Base-by-base conservation (phyloP, 2,888 invertebrate genomes). In the Diarsia brunnea region DNA sequence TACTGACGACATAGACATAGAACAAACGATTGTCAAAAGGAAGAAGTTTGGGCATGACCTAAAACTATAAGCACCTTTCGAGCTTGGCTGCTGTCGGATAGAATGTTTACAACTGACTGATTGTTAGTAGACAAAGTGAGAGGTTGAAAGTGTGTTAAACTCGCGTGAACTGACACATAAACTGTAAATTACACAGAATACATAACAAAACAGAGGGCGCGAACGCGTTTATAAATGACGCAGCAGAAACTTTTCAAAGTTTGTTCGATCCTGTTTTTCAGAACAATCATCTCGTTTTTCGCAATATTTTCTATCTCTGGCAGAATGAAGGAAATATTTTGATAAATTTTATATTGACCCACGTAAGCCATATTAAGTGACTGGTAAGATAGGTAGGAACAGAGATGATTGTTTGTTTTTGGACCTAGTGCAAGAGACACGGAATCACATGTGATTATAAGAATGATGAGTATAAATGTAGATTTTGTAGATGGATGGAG, bases 141-240 rank as follows among this genome's bases (percentile, higher is more conserved):
- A 70, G 67, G 65, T 67, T 82, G 65, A 78, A 69, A 78, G 51
- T 72, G 21, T 78, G 66, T 67, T 58, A 70, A 24, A 63, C 27
- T 75, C 47, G 72, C 55, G 51, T 78, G 69, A 84, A 73, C 74
- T 64, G 67, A 81, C 66, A 71, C 58, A 63, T 43, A 67, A n/a
- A 68, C 47, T 16, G 55, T 73, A 55, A n/a, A 72, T 51, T 71
- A 55, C 24, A 19, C n/a, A 61, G 65, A 77, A 49, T 77, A 79
- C 51, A 47, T 38, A 78, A 61, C 45, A 43, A 77, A 27, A 2
- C 51, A 79, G 51, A 78, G 19, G 12, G 31, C 38, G 38, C 78
- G 11, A 14, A 53, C 11, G 27, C n/a, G 12, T 11, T 27, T 73
- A 27, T 12, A 27, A 60, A 10, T n/a, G 24, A 27, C 10, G 12